phyloP scores from a whole-genome alignment of 2,888 invertebrate species.

The Rotaria socialis region DNA sequence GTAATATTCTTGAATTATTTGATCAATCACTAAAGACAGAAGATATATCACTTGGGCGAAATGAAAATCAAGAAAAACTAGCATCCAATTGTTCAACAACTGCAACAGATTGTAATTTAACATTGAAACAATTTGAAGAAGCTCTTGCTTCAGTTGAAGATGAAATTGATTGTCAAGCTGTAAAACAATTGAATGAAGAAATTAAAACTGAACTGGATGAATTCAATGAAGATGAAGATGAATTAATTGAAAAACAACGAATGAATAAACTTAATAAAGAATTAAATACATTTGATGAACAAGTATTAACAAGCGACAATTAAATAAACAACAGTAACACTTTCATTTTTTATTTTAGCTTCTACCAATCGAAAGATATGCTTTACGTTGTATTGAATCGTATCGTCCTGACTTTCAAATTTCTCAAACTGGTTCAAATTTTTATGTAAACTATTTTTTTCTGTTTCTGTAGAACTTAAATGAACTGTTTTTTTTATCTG shows the following conservation, averaged over 20 bases:
- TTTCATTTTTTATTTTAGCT: constrained; percentile 38
- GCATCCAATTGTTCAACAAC: constrained; percentile 66
- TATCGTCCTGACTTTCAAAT: neutral
- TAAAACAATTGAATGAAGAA: constrained; percentile 80
- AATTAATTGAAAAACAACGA: constrained; percentile 16
- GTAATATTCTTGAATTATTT: constrained; percentile 88
- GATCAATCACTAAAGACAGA: constrained; percentile 64
- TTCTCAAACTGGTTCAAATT: neutral
- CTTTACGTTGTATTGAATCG: constrained; percentile 41
- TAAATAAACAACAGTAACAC: neutral
- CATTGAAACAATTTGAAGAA: constrained; percentile 57
- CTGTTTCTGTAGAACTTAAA: too few species aligned
- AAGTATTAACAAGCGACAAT: neutral
- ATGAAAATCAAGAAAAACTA: constrained; percentile 60
- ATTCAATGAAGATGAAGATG: constrained; percentile 41
- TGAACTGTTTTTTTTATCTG: neutral
- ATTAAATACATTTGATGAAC: constrained; percentile 38
- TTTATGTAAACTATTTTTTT: neutral
- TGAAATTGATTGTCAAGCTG: constrained; percentile 86
- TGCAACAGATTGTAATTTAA: constrained; percentile 47
- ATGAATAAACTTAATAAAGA: constrained; percentile 38
- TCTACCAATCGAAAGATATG: constrained; percentile 45
- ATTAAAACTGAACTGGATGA: constrained; percentile 14
- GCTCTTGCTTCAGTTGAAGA: constrained; percentile 82
- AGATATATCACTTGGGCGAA: constrained; percentile 66